Evolutionary conservation across 2,113 vertebrate genomes (phyloP).

Genomic region (Camarhynchus parvulus): DNA sequence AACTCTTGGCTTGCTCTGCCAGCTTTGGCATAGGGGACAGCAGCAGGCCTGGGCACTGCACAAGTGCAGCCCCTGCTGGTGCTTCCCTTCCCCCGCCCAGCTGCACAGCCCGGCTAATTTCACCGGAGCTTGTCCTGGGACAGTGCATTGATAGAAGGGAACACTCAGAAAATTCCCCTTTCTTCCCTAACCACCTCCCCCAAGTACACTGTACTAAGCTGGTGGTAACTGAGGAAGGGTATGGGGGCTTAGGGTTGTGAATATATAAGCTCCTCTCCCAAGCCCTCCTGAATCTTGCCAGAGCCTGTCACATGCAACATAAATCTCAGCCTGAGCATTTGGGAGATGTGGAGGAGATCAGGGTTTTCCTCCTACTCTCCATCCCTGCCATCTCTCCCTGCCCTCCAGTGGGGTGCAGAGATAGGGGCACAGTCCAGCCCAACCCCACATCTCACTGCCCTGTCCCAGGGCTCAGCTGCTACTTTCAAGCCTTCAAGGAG

Average conservation of each 20-base stretch:
- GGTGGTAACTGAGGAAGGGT: neutral
- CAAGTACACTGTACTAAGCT: neutral
- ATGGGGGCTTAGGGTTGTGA: fast-evolving
- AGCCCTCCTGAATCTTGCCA: fast-evolving
- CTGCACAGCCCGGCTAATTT: fast-evolving
- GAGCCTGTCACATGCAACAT: fast-evolving
- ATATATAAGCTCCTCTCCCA: neutral
- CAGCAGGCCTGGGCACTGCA: neutral
- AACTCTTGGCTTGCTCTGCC: fast-evolving
- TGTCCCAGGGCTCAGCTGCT: neutral
- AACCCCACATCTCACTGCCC: neutral
- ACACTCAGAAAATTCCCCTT: neutral
- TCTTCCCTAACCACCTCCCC: neutral
- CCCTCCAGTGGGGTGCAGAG: neutral
- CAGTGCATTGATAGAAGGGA: fast-evolving
- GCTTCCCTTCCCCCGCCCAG: no score
- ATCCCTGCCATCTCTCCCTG: neutral
- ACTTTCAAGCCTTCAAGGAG: neutral
- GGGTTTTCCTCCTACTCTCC: neutral
- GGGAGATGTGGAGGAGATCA: neutral
- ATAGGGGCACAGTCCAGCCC: fast-evolving
- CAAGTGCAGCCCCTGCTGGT: neutral
- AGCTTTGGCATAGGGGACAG: neutral
- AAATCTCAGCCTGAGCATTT: neutral
- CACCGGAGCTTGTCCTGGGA: neutral